Percentiles rank a stretch among this genome's conserved stretches.
Evolutionary conservation across 2,797 vertebrate species (phyloP).

Genomic region (Percopsis omiscomaycus): DNA sequence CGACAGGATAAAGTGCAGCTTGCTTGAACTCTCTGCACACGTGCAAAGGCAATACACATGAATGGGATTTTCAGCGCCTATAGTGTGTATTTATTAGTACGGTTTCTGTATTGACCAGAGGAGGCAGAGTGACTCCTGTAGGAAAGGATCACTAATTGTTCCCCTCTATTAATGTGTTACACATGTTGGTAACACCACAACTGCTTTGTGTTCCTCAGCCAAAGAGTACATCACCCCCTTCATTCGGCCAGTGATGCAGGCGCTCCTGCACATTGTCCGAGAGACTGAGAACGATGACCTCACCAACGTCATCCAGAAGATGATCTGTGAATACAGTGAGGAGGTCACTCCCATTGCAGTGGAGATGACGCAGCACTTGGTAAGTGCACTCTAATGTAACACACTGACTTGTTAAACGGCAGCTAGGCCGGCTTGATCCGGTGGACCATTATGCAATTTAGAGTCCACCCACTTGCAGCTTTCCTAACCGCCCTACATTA

Average conservation of each 20-base stretch:
- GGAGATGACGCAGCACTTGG: slow-evolving; percentile 99
- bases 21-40: too few relatives aligned
- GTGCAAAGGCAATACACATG: too few relatives aligned
- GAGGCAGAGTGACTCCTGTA: too few relatives aligned
- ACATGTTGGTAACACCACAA: neutral
- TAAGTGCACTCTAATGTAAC: slow-evolving; percentile 64
- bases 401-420: neutral
- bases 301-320: slow-evolving; percentile 99
- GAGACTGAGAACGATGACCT: slow-evolving; percentile 99
- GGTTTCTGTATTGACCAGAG: too few relatives aligned
- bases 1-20: too few relatives aligned
- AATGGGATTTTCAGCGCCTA: too few relatives aligned
- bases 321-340: slow-evolving; percentile 99
- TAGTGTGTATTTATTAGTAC: too few relatives aligned
- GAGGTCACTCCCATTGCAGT: slow-evolving; percentile 98
- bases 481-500: too few relatives aligned
- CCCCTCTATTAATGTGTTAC: neutral
- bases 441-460: neutral
- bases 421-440: neutral
- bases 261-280: slow-evolving; percentile 97
- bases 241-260: slow-evolving; percentile 98
- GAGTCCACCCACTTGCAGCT: neutral
- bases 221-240: slow-evolving; percentile 98
- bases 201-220: slow-evolving; percentile 71
- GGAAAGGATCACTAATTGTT: too few relatives aligned